Evolutionary conservation across 2,797 vertebrate species (phyloP).

Genomic region (Liparis tanakae): DNA sequence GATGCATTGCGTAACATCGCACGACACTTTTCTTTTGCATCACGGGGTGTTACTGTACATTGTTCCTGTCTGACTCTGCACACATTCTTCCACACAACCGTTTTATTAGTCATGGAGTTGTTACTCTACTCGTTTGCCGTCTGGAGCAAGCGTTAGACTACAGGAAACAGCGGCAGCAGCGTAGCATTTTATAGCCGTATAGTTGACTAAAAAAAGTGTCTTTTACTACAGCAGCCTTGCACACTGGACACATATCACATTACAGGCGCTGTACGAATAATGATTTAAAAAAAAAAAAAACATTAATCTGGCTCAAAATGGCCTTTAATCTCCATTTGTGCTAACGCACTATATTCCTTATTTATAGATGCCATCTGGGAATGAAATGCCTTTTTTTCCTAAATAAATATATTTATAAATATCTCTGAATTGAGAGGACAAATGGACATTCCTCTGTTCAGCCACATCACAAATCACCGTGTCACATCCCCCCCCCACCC

Average conservation of each 20-base stretch:
- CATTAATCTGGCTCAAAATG: conserved; percentile 9
- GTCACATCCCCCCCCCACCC: conserved; percentile 41
- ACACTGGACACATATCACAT: conserved; percentile 46
- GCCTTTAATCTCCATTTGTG: conserved; percentile 1
- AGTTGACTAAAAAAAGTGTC: conserved; percentile 50
- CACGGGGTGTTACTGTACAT: conserved; percentile 19
- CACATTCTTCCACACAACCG: conserved; percentile 58
- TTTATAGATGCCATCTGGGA: not conserved
- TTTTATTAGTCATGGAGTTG: conserved; percentile 79
- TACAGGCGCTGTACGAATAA: conserved; percentile 28
- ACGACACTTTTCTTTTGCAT: not conserved
- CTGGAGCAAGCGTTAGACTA: conserved; percentile 86
- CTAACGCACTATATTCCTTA: not conserved
- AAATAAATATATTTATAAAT: conserved; percentile 18
- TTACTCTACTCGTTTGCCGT: conserved; percentile 81
- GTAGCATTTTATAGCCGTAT: conserved; percentile 43
- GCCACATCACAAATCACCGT: conserved; percentile 63
- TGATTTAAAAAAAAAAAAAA: not conserved
- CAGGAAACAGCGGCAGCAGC: conserved; percentile 76
- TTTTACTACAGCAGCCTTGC: conserved; percentile 44
- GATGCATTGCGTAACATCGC: not conserved
- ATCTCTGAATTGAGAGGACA: conserved; percentile 54
- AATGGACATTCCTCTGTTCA: conserved; percentile 53
- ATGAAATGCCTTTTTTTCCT: conserved; percentile 25
- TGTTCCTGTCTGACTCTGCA: conserved; percentile 40